Evolutionary conservation across 2,888 invertebrate species (phyloP), one percentile per base, ranked within the genome.

Genomic region (Noctua pronuba): DNA sequence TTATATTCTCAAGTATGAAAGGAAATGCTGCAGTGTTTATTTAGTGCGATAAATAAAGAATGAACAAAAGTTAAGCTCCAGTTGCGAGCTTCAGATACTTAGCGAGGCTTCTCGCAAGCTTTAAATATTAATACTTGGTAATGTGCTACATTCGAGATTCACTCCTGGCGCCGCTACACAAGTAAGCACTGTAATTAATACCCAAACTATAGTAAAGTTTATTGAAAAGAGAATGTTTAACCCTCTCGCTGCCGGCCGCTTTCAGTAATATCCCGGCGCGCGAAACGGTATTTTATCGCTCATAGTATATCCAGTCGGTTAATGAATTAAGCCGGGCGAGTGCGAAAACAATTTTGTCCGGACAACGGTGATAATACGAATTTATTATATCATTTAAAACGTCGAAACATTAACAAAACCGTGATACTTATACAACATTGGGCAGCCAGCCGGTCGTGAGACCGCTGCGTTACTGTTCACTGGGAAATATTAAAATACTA

Each of bases 371-470:
- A 94, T 95, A 95, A 95, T 95, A 91, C 92, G 90, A 94, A 95
- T 95, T 95, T 95, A 96, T 95, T 94, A 94, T 95, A 95, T 95
- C 95, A 94, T 95, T 95, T 95, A 94, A 95, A 91, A 94, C 92
- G 94, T 93, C 93, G 91, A 92, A 94, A 92, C 92, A 93, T 92
- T 92, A 93, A 92, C 93, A 90, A 92, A 93, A 92, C 92, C 91
- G 89, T 88, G 88, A 91, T 93, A 92, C 90, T 88, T 90, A 89
- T 89, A 90, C 86, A 86, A 88, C 86, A 90, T 89, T 88, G 88
- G 84, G 84, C 80, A 82, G 81, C 68, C 77, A 86, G 82, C 87
- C 85, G 80, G 69, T 85, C 75, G 85, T 69, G 84, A 82, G 80
- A 80, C 69, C 78, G 58, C 75, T 64, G 81, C 60, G 75, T 83